Conservation (phyloP, 2,113 vertebrate genomes). For the Eulemur macaco region DNA sequence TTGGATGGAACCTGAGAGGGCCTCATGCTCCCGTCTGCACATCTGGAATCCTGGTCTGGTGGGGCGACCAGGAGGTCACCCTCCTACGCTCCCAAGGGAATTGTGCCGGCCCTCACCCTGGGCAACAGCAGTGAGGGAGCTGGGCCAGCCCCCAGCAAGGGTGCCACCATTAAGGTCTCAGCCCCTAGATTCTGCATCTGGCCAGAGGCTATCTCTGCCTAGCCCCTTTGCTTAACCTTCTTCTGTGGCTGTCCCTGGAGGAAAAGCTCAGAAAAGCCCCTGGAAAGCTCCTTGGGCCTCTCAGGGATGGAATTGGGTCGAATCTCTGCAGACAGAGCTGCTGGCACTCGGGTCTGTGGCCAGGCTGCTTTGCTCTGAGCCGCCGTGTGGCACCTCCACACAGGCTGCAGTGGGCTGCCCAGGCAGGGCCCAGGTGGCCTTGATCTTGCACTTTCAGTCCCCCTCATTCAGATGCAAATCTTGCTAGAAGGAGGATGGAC, state of each 20-base stretch:
- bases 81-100: too few species aligned
- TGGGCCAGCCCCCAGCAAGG: accelerated
- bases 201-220: neutral
- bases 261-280: neutral
- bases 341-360: neutral
- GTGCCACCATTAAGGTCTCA: neutral
- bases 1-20: neutral
- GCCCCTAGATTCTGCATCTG: neutral
- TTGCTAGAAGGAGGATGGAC: neutral
- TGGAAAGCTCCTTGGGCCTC: neutral
- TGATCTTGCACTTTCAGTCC: neutral
- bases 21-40: neutral
- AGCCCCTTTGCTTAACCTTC: accelerated
- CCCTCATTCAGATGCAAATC: neutral
- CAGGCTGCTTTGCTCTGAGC: too few species aligned
- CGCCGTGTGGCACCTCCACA: neutral
- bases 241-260: neutral
- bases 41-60: neutral
- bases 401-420: neutral
- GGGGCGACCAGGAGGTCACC: neutral
- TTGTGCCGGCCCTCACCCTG: accelerated
- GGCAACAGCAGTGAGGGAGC: neutral
- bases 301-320: neutral
- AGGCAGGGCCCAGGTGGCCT: neutral
- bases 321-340: neutral